Base-by-base conservation (phyloP, 2,888 invertebrate genomes). In the Xestobium rufovillosum region DNA sequence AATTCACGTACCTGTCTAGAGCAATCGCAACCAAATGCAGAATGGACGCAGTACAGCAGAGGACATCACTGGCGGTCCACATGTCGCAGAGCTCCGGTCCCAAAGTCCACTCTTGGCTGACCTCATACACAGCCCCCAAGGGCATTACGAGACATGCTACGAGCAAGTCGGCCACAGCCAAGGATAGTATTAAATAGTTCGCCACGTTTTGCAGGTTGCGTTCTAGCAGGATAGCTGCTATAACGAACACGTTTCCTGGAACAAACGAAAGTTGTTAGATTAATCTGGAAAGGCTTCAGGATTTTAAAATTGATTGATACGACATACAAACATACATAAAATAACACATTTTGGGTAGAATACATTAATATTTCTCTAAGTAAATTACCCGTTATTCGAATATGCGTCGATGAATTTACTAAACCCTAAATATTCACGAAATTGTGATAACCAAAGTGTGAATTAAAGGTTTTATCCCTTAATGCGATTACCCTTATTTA, bases 191-290 rank as follows among this genome's bases (percentile, higher is more conserved):
- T 57, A 94, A 70, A 68, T 91, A 90, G 69, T 92, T 91, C 40
- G 88, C 87, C 17, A 89, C 88, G 55, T 82, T 86, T 58, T 89
- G 87, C 41, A 92, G 72, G 62, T 87, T 84, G 48, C 85, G 72
- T 63, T 91, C 94, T 52, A 90, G 69, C 42, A 90, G 68, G 53
- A 95, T 89, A 43, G 94, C 92, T 16, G 89, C 85, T 67, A 94
- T 91, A 56, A 95, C 94, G 68, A 94, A 89, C 38, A 91, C 83
- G 67, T 95, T 95, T 48, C 94, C 92, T 86, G 73, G 3, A 66
- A 68, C 47, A 37, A 34, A 40, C 6, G 11, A 11, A 15, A 16
- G 11, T n/a, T n/a, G n/a, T n/a, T n/a, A n/a, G n/a, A n/a, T n/a
- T n/a, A n/a, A n/a, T n/a, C n/a, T n/a, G n/a, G n/a, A n/a, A n/a